phyloP scores from a whole-genome alignment of 2,797 vertebrate genomes.

The Micropoecilia bifurca region DNA sequence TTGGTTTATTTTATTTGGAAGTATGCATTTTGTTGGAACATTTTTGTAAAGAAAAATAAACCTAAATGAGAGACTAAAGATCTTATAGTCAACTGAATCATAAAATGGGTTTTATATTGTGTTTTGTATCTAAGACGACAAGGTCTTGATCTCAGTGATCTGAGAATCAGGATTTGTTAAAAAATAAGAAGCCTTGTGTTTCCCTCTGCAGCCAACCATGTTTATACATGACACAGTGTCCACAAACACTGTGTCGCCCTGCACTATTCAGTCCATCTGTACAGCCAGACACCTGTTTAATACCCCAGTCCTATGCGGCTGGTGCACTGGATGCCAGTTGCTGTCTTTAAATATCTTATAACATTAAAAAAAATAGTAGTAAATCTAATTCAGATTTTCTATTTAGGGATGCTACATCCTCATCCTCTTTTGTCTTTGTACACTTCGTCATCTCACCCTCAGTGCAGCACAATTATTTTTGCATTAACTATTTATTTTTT shows the following conservation, averaged over 20 bases:
- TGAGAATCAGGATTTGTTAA: background rate
- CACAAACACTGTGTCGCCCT: background rate
- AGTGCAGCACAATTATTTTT: background rate
- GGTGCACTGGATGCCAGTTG: background rate
- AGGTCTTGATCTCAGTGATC: background rate
- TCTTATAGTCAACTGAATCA: background rate
- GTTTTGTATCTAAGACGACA: background rate
- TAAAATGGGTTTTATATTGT: background rate
- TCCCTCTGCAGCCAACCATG: slow-evolving; percentile 9
- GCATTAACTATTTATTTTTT: background rate
- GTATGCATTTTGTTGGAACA: background rate
- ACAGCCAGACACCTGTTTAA: slow-evolving; percentile 42
- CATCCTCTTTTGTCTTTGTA: background rate
- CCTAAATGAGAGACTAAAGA: background rate
- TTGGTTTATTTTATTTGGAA: background rate
- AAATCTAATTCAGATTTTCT: background rate
- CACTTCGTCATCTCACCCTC: background rate
- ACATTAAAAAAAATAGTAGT: background rate
- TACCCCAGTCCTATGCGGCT: slow-evolving; percentile 25
- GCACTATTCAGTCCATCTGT: slow-evolving; percentile 14
- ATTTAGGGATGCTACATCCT: background rate
- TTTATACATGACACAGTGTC: background rate
- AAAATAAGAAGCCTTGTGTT: background rate
- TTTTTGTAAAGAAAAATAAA: background rate
- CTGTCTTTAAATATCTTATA: background rate